Evolutionary conservation across 2,797 vertebrate species (phyloP).

Genomic region (Arremon aurantiirostris): DNA sequence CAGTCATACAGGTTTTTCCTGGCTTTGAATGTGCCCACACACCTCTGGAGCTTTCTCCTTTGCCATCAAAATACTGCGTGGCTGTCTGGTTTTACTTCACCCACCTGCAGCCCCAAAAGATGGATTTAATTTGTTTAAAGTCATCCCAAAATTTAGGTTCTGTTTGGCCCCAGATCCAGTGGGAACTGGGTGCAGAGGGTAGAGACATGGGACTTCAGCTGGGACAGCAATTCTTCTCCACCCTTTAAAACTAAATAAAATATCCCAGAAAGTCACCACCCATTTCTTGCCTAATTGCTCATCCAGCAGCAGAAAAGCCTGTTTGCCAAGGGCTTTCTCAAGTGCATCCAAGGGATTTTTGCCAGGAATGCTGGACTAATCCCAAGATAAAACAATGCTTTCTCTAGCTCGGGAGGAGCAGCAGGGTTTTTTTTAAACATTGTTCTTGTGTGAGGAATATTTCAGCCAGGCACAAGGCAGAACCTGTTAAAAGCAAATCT

Average conservation of each 20-base stretch:
- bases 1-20: not conserved
- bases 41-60: not conserved
- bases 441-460: not conserved
- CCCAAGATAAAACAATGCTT: conserved; percentile 19
- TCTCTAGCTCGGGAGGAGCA: not conserved
- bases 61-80: rapidly evolving
- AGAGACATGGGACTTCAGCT: rapidly evolving
- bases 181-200: not conserved
- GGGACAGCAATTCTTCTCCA: not conserved
- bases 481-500: not conserved
- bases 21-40: not conserved
- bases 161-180: not conserved
- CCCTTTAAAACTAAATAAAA: not conserved
- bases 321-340: not conserved
- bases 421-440: not conserved
- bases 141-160: not conserved
- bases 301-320: not conserved
- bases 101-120: not conserved
- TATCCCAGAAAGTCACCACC: not conserved
- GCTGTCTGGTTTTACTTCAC: not conserved
- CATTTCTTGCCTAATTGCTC: not conserved
- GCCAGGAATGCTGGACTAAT: not conserved
- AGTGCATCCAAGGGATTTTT: not conserved
- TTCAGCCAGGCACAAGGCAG: not conserved
- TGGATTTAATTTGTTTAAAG: not conserved